Evolutionary conservation across 2,113 vertebrate species (phyloP).

Genomic region (Dolichotis patagonum): DNA sequence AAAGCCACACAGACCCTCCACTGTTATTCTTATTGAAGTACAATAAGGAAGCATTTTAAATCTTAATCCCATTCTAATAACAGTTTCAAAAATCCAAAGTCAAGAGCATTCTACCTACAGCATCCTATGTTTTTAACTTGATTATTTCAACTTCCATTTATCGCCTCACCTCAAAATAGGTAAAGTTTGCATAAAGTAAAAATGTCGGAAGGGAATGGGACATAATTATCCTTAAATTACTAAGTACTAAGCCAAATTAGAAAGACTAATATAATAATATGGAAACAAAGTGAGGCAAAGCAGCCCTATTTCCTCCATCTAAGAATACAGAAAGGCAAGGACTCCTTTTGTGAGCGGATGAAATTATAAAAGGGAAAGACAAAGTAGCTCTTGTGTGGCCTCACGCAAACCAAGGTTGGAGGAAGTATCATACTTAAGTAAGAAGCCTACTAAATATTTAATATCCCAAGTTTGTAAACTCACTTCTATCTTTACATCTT

Average conservation of each 20-base stretch:
- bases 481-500: conserved; percentile 10
- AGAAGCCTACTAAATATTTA: conserved; percentile 75
- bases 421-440: conserved; percentile 31
- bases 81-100: neutral
- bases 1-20: neutral
- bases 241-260: neutral
- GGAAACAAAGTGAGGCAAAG: neutral
- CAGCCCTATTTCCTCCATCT: neutral
- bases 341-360: neutral
- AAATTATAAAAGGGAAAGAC: neutral
- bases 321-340: neutral
- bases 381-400: neutral
- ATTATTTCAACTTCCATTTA: conserved; percentile 1
- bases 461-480: conserved; percentile 36
- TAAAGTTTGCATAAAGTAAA: neutral
- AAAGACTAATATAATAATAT: neutral
- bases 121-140: neutral
- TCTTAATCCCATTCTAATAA: neutral
- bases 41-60: neutral
- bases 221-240: neutral
- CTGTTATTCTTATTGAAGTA: neutral
- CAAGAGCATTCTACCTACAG: neutral
- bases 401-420: neutral
- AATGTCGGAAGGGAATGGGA: neutral
- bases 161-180: neutral